A percentile compares a stretch with the other conserved stretches of the same genome.
Conservation (phyloP, 2,797 vertebrate genomes). For the Molothrus aeneus region DNA sequence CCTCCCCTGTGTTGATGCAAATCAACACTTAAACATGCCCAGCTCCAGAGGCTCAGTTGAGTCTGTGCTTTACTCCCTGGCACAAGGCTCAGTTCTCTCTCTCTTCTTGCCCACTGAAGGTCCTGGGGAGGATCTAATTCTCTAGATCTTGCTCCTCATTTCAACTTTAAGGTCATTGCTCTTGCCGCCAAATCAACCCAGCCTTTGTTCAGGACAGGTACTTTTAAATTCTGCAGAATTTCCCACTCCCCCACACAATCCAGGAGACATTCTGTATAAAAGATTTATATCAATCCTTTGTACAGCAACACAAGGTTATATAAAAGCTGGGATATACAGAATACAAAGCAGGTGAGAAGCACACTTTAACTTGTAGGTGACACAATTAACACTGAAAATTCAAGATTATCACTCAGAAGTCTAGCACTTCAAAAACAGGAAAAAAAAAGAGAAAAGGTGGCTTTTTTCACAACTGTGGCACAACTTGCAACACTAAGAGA, state of each 20-base stretch:
- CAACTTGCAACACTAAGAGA: background rate
- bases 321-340: slow-evolving; percentile 1
- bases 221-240: slow-evolving; percentile 15
- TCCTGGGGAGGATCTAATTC: background rate
- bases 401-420: background rate
- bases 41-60: rapidly evolving
- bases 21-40: background rate
- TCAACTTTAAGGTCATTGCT: background rate
- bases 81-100: background rate
- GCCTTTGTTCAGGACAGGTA: background rate
- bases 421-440: background rate
- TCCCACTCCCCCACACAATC: slow-evolving; percentile 15
- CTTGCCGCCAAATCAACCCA: background rate
- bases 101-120: background rate
- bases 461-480: background rate
- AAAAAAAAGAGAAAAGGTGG: background rate
- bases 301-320: background rate
- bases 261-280: slow-evolving; percentile 5
- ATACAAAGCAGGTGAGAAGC: slow-evolving; percentile 18
- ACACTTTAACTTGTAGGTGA: background rate
- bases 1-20: background rate
- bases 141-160: background rate
- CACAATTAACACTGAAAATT: slow-evolving; percentile 18
- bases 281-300: slow-evolving; percentile 41
- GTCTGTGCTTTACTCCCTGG: background rate